A percentile compares a stretch with the other conserved stretches of the same genome.
These are phyloP conservation scores for Tetrapedia diversipes DNA, from an alignment of 2,888 invertebrate genomes.

Conservation along the genomic window DNA sequence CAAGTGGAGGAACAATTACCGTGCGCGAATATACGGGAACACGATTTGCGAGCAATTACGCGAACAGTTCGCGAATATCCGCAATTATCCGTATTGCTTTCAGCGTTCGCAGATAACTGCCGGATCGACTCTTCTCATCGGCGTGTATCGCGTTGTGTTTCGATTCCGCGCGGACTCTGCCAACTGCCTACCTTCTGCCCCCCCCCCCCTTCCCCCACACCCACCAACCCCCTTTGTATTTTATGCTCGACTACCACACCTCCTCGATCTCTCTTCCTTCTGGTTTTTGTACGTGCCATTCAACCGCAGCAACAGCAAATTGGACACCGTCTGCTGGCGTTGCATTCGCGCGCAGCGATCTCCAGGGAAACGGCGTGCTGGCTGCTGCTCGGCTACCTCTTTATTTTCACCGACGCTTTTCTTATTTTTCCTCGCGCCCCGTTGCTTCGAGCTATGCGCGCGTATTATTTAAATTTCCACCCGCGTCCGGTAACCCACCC, in stretches of 20 bases:
- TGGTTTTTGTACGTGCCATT: constrained; percentile 35
- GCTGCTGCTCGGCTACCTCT: background rate
- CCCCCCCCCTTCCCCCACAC: background rate
- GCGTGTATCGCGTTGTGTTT: constrained; percentile 38
- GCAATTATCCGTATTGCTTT: constrained; percentile 56
- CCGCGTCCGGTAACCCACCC: background rate
- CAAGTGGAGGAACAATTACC: background rate
- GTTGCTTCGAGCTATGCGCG: background rate
- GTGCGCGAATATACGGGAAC: background rate
- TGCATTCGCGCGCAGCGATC: constrained; percentile 26
- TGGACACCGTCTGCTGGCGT: constrained; percentile 45
- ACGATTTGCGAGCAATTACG: constrained; percentile 40
- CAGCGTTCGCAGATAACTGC: constrained; percentile 14
- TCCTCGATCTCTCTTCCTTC: constrained; percentile 1
- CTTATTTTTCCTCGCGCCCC: background rate
- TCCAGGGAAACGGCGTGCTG: constrained; percentile 18
- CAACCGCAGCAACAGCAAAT: constrained; percentile 41
- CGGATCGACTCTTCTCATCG: constrained; percentile 45
- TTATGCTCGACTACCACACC: background rate
- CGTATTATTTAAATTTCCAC: constrained; percentile 41
- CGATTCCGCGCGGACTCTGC: constrained; percentile 35
- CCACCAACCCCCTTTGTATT: too few species aligned
- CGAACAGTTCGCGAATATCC: constrained; percentile 43
- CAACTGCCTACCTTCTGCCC: background rate
- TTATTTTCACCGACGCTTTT: constrained; percentile 32